Conservation (phyloP, 2,888 invertebrate species). For the Zeuzera pyrina region DNA sequence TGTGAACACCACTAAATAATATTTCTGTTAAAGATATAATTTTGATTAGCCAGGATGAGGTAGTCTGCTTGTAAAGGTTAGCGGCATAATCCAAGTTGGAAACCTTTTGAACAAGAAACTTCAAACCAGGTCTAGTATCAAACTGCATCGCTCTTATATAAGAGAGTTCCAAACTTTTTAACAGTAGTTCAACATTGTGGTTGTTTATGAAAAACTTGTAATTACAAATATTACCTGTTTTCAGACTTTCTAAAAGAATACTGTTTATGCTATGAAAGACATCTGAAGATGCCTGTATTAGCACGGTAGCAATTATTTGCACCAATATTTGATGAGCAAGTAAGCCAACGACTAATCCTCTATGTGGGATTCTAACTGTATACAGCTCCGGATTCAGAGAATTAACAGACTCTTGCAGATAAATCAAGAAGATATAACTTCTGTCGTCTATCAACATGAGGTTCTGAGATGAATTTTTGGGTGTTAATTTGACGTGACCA, state of each 20-base stretch:
- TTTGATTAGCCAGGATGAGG: constrained; percentile 92
- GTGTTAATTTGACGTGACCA: constrained; percentile 38
- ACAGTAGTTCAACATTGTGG: constrained; percentile 78
- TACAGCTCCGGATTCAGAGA: constrained; percentile 83
- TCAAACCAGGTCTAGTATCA: constrained; percentile 91
- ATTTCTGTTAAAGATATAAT: constrained; percentile 90
- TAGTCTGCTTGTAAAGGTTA: constrained; percentile 93
- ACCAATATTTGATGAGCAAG: constrained; percentile 93
- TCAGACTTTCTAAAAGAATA: constrained; percentile 69
- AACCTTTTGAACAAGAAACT: constrained; percentile 95
- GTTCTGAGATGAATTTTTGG: constrained; percentile 53
- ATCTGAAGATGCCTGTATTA: constrained; percentile 82
- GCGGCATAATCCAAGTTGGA: constrained; percentile 89
- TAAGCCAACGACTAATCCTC: constrained; percentile 89
- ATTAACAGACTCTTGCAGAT: constrained; percentile 81
- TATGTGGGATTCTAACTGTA: constrained; percentile 88
- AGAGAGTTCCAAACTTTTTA: constrained; percentile 86
- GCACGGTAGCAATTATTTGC: constrained; percentile 90
- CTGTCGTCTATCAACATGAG: constrained; percentile 82
- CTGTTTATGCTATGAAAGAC: constrained; percentile 76
- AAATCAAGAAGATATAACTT: constrained; percentile 90
- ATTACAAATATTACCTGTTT: constrained; percentile 56
- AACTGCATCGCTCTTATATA: constrained; percentile 88
- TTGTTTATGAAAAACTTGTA: constrained; percentile 68
- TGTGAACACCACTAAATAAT: constrained; percentile 80